Percentiles rank a stretch among this genome's conserved stretches.
These are phyloP conservation scores for fruit fly (Drosophila melanogaster) DNA, from an alignment of 1,140 invertebrate genomes.

Conservation along the genomic window DNA sequence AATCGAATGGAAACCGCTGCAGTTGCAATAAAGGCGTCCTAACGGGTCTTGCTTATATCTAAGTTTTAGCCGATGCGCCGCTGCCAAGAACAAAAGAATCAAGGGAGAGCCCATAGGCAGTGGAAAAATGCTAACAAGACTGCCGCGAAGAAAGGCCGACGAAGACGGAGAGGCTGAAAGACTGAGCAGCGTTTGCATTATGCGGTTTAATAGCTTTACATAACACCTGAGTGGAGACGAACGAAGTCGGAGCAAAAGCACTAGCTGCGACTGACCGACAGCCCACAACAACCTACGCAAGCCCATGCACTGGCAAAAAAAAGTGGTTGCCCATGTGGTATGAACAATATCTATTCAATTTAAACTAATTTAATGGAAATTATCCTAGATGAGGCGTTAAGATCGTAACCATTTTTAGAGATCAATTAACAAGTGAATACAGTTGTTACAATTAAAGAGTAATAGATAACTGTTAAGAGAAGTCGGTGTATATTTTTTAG, in stretches of 20 bases:
- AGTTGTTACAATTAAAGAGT: too few species aligned
- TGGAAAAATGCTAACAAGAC: constrained; percentile 33
- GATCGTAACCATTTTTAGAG: too few species aligned
- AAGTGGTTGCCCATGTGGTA: not conserved
- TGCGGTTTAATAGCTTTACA: constrained; percentile 73
- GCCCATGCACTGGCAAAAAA: constrained; percentile 18
- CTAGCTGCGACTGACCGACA: constrained; percentile 30
- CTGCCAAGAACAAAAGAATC: constrained; percentile 13
- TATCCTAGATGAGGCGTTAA: too few species aligned
- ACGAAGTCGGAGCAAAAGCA: constrained; percentile 8
- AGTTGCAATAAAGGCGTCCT: constrained; percentile 55
- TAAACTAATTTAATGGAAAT: not conserved
- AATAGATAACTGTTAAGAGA: too few species aligned
- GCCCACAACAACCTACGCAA: constrained; percentile 38
- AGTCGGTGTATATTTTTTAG: too few species aligned
- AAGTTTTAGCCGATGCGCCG: not conserved
- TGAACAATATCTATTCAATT: not conserved
- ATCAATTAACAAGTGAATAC: too few species aligned
- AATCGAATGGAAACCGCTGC: constrained; percentile 33
- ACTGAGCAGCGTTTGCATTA: constrained; percentile 42
- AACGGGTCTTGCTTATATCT: constrained; percentile 52
- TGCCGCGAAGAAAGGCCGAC: constrained; percentile 19
- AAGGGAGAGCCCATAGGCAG: not conserved
- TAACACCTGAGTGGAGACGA: constrained; percentile 62
- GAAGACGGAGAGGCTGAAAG: constrained; percentile 25